Evolutionary conservation across 2,113 vertebrate species (phyloP), one percentile per base, ranked within the genome.

Genomic region (Syrrhaptes paradoxus): DNA sequence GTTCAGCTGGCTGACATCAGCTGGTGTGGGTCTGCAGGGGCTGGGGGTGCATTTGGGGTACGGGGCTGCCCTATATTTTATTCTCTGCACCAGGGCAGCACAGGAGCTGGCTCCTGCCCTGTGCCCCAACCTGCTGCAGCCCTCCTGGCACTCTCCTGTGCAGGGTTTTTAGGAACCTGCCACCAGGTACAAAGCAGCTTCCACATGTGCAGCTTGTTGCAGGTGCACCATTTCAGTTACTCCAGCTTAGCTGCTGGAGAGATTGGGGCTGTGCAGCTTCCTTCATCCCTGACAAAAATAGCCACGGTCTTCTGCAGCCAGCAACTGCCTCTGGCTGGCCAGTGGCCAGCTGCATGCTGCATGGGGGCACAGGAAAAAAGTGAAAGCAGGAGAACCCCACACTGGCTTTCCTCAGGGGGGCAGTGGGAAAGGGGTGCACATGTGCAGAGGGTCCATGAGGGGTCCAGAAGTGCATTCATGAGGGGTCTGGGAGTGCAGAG

Each of bases 161-260:
- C 22, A 8, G 57, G 34, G 34, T 0, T 63, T 81, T 71, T 16
- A 38, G 38, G 61, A 52, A 41, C 29, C 8, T 32, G 46, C 26
- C 1, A 2, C 29, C 2, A 2, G 51, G 38, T 34, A 36, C 36
- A 12, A 36, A 70, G 51, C 70, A 58, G 28, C 19, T 74, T 34
- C 57, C 6, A 2, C 0, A 0, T 3, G 0, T 11, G n/a, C n/a
- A 59, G 28, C 48, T 49, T 32, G 21, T 16, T 2, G 0, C 36
- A 73, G 71, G 43, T 49, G 26, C 28, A 14, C 25, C 5, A 0
- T 36, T 73, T 58, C 2, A 0, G n/a, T 76, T 58, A 34, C 38
- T 38, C 63, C 25, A 1, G 0, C 49, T 17, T 57, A 29, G n/a
- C 38, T 9, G 1, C 55, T 24, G 38, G 15, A 11, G 28, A 63